phyloP scores from a whole-genome alignment of 2,888 invertebrate species.

The Ditula angustiorana region DNA sequence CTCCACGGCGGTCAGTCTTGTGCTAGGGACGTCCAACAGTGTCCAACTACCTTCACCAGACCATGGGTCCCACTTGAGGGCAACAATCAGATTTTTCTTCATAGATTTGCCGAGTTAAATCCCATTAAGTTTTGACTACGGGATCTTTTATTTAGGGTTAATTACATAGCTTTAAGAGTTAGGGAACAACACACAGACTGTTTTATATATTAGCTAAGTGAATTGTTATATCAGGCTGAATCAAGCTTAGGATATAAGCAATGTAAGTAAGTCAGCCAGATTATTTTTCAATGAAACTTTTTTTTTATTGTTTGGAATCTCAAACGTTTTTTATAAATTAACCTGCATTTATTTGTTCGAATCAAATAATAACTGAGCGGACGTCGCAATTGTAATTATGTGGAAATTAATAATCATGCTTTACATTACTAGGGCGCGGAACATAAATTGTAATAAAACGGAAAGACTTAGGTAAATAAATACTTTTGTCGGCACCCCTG shows the following conservation, averaged over 20 bases:
- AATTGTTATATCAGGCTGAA: conserved; percentile 6
- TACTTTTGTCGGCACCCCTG: no score
- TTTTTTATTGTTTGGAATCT: conserved; percentile 24
- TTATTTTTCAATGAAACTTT: not conserved
- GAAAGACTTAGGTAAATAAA: no score
- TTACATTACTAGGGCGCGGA: no score
- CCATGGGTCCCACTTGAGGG: no score
- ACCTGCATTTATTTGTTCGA: no score
- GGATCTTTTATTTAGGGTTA: conserved; percentile 58
- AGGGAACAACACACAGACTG: conserved; percentile 65
- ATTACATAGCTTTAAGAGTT: conserved; percentile 60
- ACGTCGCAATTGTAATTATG: no score
- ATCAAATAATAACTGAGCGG: no score
- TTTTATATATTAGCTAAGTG: conserved; percentile 49
- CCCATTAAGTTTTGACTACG: conserved; percentile 53
- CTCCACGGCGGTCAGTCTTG: no score
- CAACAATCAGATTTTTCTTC: not conserved
- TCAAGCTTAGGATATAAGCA: not conserved
- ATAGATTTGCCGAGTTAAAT: conserved; percentile 51
- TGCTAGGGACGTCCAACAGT: no score
- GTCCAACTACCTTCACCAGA: no score
- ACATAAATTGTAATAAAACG: no score
- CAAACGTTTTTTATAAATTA: conserved; percentile 17
- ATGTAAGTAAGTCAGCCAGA: not conserved
- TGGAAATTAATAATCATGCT: no score